phyloP scores from a whole-genome alignment of 2,113 vertebrate genomes.

The Ariopsis seemanni region DNA sequence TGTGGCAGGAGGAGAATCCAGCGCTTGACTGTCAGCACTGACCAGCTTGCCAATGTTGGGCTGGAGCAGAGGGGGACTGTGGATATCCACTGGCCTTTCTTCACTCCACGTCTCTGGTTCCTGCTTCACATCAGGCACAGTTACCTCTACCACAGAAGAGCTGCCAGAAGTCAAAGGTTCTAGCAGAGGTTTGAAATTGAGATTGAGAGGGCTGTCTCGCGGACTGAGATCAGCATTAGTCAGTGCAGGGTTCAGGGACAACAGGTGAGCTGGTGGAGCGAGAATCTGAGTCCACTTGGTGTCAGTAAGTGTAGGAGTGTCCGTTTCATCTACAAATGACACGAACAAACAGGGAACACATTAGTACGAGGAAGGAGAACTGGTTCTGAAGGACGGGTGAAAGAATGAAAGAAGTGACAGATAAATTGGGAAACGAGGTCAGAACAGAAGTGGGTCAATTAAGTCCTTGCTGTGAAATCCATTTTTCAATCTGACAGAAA shows the following conservation, averaged over 20 bases:
- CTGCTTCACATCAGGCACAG: slow-evolving; percentile 73
- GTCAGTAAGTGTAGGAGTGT: slow-evolving; percentile 84
- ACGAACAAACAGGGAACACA: neutral
- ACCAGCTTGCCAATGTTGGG: slow-evolving; percentile 77
- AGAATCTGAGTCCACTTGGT: slow-evolving; percentile 95
- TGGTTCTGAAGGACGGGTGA: neutral
- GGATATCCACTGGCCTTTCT: slow-evolving; percentile 76
- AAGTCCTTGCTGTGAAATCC: slow-evolving; percentile 49
- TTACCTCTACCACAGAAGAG: slow-evolving; percentile 64
- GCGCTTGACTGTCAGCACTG: slow-evolving; percentile 62
- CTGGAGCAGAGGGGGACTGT: slow-evolving; percentile 71
- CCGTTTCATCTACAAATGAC: slow-evolving; percentile 81
- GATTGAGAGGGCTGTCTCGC: slow-evolving; percentile 77
- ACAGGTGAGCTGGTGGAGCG: slow-evolving; percentile 78
- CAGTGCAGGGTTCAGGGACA: slow-evolving; percentile 80
- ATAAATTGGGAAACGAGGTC: slow-evolving; percentile 67
- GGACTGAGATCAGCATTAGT: slow-evolving; percentile 74
- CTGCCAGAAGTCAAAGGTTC: slow-evolving; percentile 64
- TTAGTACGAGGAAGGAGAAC: slow-evolving; percentile 16
- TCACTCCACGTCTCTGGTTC: slow-evolving; percentile 74
- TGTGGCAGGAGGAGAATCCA: slow-evolving; percentile 66
- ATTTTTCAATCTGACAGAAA: slow-evolving; percentile 60
- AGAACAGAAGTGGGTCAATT: slow-evolving; percentile 66
- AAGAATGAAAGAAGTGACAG: slow-evolving; percentile 43
- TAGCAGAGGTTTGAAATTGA: slow-evolving; percentile 80